phyloP scores from a whole-genome alignment of 2,113 vertebrate genomes.

The Gallinago undulata region DNA sequence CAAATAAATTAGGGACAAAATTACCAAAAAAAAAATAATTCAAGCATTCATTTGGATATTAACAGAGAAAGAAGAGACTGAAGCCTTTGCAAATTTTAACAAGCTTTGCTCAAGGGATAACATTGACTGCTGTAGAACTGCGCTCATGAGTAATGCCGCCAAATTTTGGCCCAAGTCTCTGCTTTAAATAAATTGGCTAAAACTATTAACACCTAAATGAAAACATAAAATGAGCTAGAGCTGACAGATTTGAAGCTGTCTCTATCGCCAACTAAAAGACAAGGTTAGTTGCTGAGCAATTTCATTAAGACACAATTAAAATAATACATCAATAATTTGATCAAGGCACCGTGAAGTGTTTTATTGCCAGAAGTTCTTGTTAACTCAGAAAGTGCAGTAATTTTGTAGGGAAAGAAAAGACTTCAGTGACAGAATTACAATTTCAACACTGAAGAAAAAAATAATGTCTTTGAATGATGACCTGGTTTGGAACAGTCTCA shows the following conservation, averaged over 20 bases:
- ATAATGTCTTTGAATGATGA: neutral
- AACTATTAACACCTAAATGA: neutral
- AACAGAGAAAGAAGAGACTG: neutral
- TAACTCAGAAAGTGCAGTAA: slow-evolving; percentile 25
- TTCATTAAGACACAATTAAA: slow-evolving; percentile 51
- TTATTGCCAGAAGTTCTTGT: slow-evolving; percentile 29
- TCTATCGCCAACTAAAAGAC: neutral
- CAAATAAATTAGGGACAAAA: neutral
- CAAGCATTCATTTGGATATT: neutral
- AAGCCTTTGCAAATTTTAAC: neutral
- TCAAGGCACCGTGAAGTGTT: neutral
- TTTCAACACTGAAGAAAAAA: neutral
- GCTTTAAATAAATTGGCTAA: slow-evolving; percentile 5
- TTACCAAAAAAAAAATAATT: neutral
- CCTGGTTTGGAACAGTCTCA: neutral
- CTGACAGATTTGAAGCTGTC: slow-evolving; percentile 5
- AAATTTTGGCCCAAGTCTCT: neutral
- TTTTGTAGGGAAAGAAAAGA: neutral
- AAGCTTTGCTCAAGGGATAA: neutral
- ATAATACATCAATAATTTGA: slow-evolving; percentile 45
- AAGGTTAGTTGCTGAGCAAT: slow-evolving; percentile 47
- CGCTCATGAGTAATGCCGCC: neutral
- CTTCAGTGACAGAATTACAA: neutral
- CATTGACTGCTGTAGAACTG: neutral
- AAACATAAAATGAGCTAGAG: neutral